A percentile compares a stretch with the other conserved stretches of the same genome.
phyloP scores from a whole-genome alignment of 1,140 invertebrate species.

The Calycopis cecrops region DNA sequence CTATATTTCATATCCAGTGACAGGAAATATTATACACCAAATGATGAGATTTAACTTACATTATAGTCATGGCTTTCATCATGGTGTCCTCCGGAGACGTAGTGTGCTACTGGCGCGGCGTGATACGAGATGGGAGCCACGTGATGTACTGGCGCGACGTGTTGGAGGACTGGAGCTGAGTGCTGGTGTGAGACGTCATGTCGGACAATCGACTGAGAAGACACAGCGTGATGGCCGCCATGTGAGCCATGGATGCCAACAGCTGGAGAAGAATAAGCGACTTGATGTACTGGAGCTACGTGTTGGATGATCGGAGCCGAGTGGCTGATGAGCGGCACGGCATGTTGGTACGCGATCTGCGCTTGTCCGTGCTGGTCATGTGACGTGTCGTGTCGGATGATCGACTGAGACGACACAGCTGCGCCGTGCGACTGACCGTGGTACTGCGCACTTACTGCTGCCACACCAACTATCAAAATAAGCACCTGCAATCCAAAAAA shows the following conservation, averaged over 20 bases:
- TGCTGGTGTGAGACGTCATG: too few species aligned
- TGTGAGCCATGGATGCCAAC: too few species aligned
- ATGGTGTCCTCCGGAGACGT: slow-evolving; percentile 10
- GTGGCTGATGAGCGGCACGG: background rate
- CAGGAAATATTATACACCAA: too few species aligned
- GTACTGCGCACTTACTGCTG: slow-evolving; percentile 17
- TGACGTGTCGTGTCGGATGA: slow-evolving; percentile 37
- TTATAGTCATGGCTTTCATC: slow-evolving; percentile 35
- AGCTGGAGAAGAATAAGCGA: too few species aligned
- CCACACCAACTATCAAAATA: slow-evolving; percentile 12
- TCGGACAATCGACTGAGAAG: background rate
- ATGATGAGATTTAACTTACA: slow-evolving; percentile 24
- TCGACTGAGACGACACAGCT: slow-evolving; percentile 45
- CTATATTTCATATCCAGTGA: background rate
- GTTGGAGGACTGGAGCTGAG: slow-evolving; percentile 14
- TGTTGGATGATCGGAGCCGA: too few species aligned
- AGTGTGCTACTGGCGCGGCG: slow-evolving; percentile 23
- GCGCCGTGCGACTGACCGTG: slow-evolving; percentile 23
- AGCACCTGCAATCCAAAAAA: slow-evolving; percentile 12
- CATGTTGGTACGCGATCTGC: background rate
- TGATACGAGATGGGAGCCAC: slow-evolving; percentile 31
- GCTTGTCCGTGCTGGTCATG: slow-evolving; percentile 17
- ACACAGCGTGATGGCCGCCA: background rate
- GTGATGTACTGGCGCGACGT: slow-evolving; percentile 19
- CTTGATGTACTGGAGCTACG: too few species aligned